Evolutionary conservation across 2,113 vertebrate species (phyloP).

Genomic region (Alaudala cheleensis): DNA sequence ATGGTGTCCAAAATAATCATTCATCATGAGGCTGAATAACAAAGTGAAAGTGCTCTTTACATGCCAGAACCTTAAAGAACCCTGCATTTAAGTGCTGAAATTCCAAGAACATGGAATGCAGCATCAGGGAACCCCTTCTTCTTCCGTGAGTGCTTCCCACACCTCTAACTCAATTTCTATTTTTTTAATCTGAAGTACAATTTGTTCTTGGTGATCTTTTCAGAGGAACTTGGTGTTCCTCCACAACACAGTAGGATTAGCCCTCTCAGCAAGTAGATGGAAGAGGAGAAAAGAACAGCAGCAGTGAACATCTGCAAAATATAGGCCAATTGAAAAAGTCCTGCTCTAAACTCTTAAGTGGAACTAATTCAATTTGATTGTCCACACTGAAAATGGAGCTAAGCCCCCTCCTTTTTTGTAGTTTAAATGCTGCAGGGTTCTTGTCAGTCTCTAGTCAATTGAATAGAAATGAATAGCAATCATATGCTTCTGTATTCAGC

Average conservation of each 20-base stretch:
- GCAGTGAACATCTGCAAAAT: neutral
- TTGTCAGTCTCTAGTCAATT: conserved; percentile 8
- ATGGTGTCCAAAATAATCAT: neutral
- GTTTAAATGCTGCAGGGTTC: neutral
- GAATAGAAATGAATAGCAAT: neutral
- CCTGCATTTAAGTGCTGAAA: neutral
- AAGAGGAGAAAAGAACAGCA: neutral
- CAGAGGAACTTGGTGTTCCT: neutral
- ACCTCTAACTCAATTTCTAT: neutral
- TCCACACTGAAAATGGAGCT: neutral
- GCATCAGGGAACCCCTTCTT: neutral
- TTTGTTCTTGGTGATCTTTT: neutral
- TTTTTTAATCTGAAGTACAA: neutral
- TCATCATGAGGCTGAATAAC: neutral
- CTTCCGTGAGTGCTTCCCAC: neutral
- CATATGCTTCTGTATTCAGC: neutral
- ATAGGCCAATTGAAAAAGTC: neutral
- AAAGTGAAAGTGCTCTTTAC: neutral
- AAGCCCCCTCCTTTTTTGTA: neutral
- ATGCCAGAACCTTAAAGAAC: neutral
- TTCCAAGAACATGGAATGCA: neutral
- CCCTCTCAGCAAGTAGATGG: neutral
- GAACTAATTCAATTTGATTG: neutral
- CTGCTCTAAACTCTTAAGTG: neutral
- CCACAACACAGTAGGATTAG: neutral